Evolutionary conservation across 2,113 vertebrate genomes (phyloP), one percentile per base, ranked within the genome.

Genomic region (Megaceryle maxima): DNA sequence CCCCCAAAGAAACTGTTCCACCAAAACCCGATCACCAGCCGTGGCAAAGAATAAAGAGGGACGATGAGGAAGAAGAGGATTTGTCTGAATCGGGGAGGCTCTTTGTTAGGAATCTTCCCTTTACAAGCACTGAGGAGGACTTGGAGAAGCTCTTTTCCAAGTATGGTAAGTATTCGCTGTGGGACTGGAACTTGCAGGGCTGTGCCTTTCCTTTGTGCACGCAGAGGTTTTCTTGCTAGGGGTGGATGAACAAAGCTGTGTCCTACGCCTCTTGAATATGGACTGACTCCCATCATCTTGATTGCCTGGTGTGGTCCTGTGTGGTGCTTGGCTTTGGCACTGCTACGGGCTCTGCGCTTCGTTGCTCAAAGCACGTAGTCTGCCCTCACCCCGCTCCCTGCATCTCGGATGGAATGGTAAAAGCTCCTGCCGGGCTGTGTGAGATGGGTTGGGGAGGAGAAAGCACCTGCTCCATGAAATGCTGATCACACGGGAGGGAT

Each of bases 101-200:
- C 13, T 99, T 99, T 64, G 96, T 99, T 87, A 98, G 99, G 88
- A 99, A 99, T 87, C 98, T 99, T 87, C 98, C 99, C 13, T 99
- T 99, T 92, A 99, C 98, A 20, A 99, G 99, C 98, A 98, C 98
- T 0, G 99, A 99, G 95, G 98, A 99, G 43, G 99, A 99, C 69
- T 94, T 99, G 87, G 98, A 98, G 83, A 97, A 98, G 63, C 89
- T 99, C 5, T 99, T 99, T 75, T 95, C 97, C 5, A 98, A 98
- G 96, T 98, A 98, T 0, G 99, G 99, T 99, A 87, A 44, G 97
- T 78, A 10, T 46, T 75, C 66, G n/a, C 43, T 41, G 7, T 0
- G 2, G 67, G 37, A 15, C 15, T 62, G 22, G 22, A 35, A 4
- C 21, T 43, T 39, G 51, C 39, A 35, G 53, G 26, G 28, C 55